Conservation (phyloP, 1,140 invertebrate species). For the Nasonia vitripennis region DNA sequence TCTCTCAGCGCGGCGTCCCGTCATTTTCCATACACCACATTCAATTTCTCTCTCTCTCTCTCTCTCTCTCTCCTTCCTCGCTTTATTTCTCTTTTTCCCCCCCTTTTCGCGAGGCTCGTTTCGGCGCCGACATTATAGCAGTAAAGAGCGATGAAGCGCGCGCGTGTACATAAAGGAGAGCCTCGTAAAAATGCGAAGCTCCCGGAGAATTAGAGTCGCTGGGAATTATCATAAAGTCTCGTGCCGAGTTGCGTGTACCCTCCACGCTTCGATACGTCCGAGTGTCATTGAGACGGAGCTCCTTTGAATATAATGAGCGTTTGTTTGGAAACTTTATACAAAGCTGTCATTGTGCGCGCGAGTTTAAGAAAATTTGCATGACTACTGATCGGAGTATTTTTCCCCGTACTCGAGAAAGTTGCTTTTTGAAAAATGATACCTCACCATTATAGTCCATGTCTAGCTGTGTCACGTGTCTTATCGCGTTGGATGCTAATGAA, state of each 20-base stretch:
- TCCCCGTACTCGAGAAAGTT: background rate
- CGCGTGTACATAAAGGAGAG: background rate
- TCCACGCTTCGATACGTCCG: conserved; percentile 12
- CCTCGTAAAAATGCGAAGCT: conserved; percentile 1
- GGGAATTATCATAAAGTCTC: conserved; percentile 62
- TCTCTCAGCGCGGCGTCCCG: conserved; percentile 1
- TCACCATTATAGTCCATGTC: background rate
- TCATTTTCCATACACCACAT: conserved; percentile 36
- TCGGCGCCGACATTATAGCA: conserved; percentile 15
- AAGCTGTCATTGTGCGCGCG: background rate
- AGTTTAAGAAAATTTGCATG: background rate
- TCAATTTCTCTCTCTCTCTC: conserved; percentile 31
- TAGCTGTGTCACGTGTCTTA: background rate
- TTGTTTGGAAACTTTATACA: background rate
- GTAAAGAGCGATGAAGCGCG: conserved; percentile 6
- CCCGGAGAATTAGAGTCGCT: conserved; percentile 53
- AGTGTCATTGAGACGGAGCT: background rate
- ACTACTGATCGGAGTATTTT: background rate
- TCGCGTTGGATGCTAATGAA: background rate
- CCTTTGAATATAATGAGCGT: background rate
- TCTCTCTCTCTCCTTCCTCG: background rate
- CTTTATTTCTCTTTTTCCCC: background rate
- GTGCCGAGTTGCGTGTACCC: conserved; percentile 23
- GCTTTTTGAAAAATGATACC: too few relatives aligned
- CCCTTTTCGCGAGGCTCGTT: background rate